Evolutionary conservation across 1,140 invertebrate species (phyloP).

Genomic region (Drosophila arawakana): DNA sequence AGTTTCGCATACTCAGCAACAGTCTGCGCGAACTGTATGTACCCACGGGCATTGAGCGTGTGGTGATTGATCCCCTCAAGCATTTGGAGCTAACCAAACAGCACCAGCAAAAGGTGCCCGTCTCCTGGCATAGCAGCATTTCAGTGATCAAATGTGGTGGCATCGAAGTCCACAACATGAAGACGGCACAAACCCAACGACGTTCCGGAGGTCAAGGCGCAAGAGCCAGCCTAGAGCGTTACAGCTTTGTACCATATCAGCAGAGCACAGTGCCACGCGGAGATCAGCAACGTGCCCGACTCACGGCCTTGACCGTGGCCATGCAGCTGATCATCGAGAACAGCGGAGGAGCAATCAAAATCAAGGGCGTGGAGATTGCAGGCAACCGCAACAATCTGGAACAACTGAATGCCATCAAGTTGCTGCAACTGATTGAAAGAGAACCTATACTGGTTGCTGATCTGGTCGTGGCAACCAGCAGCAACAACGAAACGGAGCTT

Average conservation of each 20-base stretch:
- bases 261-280: conserved; percentile 74
- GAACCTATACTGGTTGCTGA: conserved; percentile 89
- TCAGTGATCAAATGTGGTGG: conserved; percentile 93
- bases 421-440: conserved; percentile 87
- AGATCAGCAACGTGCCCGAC: conserved; percentile 86
- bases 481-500: conserved; percentile 83
- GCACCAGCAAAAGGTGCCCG: conserved; percentile 85
- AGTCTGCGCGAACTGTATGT: conserved; percentile 91
- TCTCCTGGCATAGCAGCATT: conserved; percentile 90
- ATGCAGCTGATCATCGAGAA: conserved; percentile 93
- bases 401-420: conserved; percentile 86
- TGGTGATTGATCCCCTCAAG: conserved; percentile 91
- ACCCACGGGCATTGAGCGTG: conserved; percentile 93
- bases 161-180: conserved; percentile 95
- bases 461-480: conserved; percentile 85
- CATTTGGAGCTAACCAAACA: conserved; percentile 86
- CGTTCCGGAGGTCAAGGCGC: conserved; percentile 89
- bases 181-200: conserved; percentile 94
- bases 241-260: conserved; percentile 92
- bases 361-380: conserved; percentile 91
- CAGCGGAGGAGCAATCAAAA: conserved; percentile 87
- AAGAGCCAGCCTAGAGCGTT: conserved; percentile 92
- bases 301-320: conserved; percentile 86
- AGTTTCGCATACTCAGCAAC: conserved; percentile 93
- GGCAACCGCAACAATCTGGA: conserved; percentile 86